A percentile compares a stretch with the other conserved stretches of the same genome.
These are phyloP conservation scores for Euzetes globulus DNA, from an alignment of 2,888 invertebrate species.

Conservation along the genomic window DNA sequence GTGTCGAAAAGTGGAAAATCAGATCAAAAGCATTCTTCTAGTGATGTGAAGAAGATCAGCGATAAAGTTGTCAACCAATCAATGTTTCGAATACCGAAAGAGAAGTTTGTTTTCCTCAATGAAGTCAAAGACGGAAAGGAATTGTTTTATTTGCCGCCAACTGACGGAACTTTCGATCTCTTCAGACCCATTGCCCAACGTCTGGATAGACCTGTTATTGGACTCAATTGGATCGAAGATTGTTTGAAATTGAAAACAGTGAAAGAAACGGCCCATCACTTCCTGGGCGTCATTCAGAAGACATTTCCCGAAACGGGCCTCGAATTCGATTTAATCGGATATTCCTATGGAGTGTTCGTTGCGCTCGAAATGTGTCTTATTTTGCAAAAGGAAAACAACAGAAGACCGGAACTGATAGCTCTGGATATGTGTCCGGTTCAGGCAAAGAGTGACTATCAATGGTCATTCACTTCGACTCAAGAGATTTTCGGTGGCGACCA, in stretches of 20 bases:
- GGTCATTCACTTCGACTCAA: neutral
- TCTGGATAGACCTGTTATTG: slow-evolving; percentile 69
- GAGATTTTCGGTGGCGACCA: neutral
- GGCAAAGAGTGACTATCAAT: neutral
- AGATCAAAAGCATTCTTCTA: neutral
- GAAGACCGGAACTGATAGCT: neutral
- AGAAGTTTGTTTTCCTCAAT: slow-evolving; percentile 59
- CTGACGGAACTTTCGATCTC: slow-evolving; percentile 72
- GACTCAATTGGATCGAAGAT: slow-evolving; percentile 64
- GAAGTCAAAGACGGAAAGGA: slow-evolving; percentile 44
- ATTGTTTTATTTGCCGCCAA: slow-evolving; percentile 63
- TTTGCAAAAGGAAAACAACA: neutral
- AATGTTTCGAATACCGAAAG: slow-evolving; percentile 56
- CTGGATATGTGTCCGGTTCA: neutral
- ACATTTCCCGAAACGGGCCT: slow-evolving; percentile 3
- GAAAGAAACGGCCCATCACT: slow-evolving; percentile 2
- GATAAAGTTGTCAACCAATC: neutral
- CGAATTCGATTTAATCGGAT: slow-evolving; percentile 17
- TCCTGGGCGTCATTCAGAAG: slow-evolving; percentile 1
- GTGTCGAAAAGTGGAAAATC: slow-evolving; percentile 40
- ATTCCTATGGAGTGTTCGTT: slow-evolving; percentile 21
- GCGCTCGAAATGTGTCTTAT: slow-evolving; percentile 15
- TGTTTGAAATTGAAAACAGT: slow-evolving; percentile 13
- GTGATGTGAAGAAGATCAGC: neutral
- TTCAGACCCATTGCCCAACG: slow-evolving; percentile 64